phyloP scores from a whole-genome alignment of 2,888 invertebrate species.

The Hemithea aestivaria region DNA sequence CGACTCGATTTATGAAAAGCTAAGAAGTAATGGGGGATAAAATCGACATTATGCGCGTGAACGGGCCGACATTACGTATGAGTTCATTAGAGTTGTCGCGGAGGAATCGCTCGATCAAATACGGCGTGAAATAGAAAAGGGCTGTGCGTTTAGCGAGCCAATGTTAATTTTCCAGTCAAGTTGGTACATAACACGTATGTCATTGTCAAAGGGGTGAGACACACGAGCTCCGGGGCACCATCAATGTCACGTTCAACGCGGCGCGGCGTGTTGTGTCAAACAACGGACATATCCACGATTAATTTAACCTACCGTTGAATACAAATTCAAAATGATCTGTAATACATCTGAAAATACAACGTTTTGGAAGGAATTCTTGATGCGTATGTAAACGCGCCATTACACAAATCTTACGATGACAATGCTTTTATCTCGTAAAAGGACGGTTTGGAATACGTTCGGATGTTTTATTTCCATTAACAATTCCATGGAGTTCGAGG shows the following conservation, averaged over 20 bases:
- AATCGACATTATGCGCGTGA: constrained; percentile 8
- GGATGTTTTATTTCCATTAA: constrained; percentile 10
- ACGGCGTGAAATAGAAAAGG: constrained; percentile 38
- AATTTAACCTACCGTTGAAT: too few species aligned
- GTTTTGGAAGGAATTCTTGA: background rate
- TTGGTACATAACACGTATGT: constrained; percentile 29
- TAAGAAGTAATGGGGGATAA: constrained; percentile 11
- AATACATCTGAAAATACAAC: background rate
- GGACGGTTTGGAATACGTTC: constrained; percentile 6
- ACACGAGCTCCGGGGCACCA: background rate
- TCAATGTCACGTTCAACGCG: constrained; percentile 5
- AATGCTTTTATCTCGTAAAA: constrained; percentile 12
- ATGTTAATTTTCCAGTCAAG: constrained; percentile 48
- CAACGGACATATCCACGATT: constrained; percentile 1
- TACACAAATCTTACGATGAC: constrained; percentile 14
- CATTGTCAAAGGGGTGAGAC: constrained; percentile 25
- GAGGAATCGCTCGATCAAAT: constrained; percentile 35
- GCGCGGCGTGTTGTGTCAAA: constrained; percentile 3
- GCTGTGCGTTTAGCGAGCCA: constrained; percentile 34
- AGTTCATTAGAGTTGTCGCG: constrained; percentile 16
- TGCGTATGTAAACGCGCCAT: background rate
- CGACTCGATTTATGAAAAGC: constrained; percentile 9
- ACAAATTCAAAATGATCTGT: too few species aligned
- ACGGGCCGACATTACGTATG: constrained; percentile 5
- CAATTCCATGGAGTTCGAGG: constrained; percentile 31